phyloP scores from a whole-genome alignment of 2,888 invertebrate species.

The Amblyteles armatorius region DNA sequence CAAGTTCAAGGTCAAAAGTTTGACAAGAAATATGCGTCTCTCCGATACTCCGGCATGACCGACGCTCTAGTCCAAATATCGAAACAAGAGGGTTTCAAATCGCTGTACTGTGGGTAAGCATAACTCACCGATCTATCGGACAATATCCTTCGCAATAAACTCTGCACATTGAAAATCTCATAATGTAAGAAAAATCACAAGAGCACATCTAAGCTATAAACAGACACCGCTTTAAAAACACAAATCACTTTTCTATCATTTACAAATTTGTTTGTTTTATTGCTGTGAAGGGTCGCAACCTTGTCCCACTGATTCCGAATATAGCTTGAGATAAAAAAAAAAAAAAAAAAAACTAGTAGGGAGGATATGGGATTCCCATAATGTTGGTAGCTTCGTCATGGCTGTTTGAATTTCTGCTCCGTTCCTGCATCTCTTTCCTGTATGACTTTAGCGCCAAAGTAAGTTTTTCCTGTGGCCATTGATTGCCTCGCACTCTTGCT shows the following conservation, averaged over 20 bases:
- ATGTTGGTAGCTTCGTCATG: slow-evolving; percentile 37
- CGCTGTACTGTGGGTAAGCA: slow-evolving; percentile 93
- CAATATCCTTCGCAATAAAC: slow-evolving; percentile 4
- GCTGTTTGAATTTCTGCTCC: slow-evolving; percentile 51
- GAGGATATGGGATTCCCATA: slow-evolving; percentile 5
- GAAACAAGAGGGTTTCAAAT: slow-evolving; percentile 93
- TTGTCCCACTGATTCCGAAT: slow-evolving; percentile 39
- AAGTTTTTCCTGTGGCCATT: slow-evolving; percentile 45
- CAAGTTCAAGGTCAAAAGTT: slow-evolving; percentile 97
- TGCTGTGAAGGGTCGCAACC: slow-evolving; percentile 39
- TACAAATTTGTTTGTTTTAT: slow-evolving; percentile 31
- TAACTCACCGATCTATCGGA: neutral
- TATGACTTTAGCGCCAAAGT: slow-evolving; percentile 49
- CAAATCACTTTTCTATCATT: slow-evolving; percentile 22
- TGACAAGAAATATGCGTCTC: slow-evolving; percentile 90
- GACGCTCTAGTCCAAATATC: slow-evolving; percentile 96
- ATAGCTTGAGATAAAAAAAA: slow-evolving; percentile 33
- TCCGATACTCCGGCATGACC: slow-evolving; percentile 95
- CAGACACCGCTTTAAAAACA: slow-evolving; percentile 14
- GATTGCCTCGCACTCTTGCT: slow-evolving; percentile 35
- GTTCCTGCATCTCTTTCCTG: slow-evolving; percentile 26
- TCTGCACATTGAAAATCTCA: slow-evolving; percentile 29
- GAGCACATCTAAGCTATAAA: slow-evolving; percentile 14
- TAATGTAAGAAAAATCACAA: slow-evolving; percentile 32
- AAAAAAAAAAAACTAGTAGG: slow-evolving; percentile 6